Evolutionary conservation across 2,888 invertebrate genomes (phyloP), one percentile per base, ranked within the genome.

Genomic region (Lithosia quadra): DNA sequence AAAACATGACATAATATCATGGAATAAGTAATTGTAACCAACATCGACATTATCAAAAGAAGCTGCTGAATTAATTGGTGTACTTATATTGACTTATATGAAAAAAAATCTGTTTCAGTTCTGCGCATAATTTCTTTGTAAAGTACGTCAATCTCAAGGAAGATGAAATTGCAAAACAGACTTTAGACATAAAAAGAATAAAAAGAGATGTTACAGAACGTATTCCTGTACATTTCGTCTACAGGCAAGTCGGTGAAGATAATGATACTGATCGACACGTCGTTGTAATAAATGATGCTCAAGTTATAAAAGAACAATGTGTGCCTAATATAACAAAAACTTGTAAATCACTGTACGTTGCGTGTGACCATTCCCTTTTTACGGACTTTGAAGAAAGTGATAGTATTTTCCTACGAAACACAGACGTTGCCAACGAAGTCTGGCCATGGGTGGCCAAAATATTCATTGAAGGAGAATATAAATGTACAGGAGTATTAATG

Each of bases 361-460:
- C 87, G 76, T 96, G 96, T 82, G 93, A 95, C 39, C 91, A 93
- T 76, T 86, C 91, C 9, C 88, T 95, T 18, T 92, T 88, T 69
- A 91, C 91, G 39, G 83, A 91, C 72, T 91, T 91, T 64, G 88
- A 89, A 65, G 75, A 84, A 56, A 76, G 84, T 55, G 85, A 90
- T 79, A 90, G 86, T 65, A 60, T 86, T 28, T 86, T 82, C 24
- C 77, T 76, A 28, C 80, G 87, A 76, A 80, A 84, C 68, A 78
- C 83, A 1, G 82, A 85, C 64, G 70, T 68, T 10, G 65, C 73
- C 4, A 80, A 80, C 13, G 74, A 86, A 22, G 84, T 90, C 70
- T 96, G 96, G 95, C 97, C 97, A 0, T 98, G 98, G 98, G 91
- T 96, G 81, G 97, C 96, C 0, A 96, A 97, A 80, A 92, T 98